Conservation (phyloP, 2,797 vertebrate genomes). For the Pyrocephalus nanus region DNA sequence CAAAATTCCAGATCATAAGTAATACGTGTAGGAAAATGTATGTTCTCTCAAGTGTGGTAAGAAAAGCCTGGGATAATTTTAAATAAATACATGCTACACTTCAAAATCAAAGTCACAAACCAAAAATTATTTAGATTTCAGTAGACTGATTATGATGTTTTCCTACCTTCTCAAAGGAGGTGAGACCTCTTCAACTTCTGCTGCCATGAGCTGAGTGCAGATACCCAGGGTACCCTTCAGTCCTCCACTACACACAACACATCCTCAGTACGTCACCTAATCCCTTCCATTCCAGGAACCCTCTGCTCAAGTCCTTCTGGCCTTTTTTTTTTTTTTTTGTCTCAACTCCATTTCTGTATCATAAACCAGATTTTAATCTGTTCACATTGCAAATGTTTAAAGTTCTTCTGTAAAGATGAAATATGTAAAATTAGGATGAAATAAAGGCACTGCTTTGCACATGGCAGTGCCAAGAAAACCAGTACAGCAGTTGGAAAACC, state of each 20-base stretch:
- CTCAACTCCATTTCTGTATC: background rate
- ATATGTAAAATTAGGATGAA: background rate
- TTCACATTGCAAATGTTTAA: background rate
- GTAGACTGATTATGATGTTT: background rate
- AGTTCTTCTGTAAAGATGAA: background rate
- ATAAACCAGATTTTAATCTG: background rate
- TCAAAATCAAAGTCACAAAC: background rate
- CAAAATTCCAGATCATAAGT: background rate
- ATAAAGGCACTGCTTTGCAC: background rate
- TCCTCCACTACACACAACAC: background rate
- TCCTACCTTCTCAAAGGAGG: background rate
- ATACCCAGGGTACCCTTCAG: background rate
- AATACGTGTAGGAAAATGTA: constrained; percentile 25
- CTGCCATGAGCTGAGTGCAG: background rate
- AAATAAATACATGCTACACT: background rate
- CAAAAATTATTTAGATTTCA: background rate
- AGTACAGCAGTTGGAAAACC: background rate
- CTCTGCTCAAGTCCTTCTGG: background rate
- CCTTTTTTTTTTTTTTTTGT: background rate
- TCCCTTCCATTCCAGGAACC: background rate
- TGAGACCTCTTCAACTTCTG: background rate
- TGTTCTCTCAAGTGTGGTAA: background rate
- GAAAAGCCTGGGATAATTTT: background rate
- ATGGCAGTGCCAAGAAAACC: background rate
- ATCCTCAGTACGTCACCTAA: background rate